Evolutionary conservation across 2,888 invertebrate species (phyloP), one percentile per base, ranked within the genome.

Genomic region (Periphyllus acericola): DNA sequence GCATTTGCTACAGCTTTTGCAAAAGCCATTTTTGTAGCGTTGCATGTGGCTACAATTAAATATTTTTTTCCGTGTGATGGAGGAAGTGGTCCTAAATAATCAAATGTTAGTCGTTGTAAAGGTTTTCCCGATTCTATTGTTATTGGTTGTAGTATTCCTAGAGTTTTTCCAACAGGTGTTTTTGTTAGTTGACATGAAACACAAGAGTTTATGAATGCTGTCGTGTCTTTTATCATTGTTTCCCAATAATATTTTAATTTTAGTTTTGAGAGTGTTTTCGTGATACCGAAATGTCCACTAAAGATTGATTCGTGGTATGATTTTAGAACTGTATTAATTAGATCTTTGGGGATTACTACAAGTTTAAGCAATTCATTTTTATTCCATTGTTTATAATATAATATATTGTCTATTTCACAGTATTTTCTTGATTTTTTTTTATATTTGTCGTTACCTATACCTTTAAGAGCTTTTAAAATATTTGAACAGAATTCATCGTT

Each of bases 131-230:
- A 40, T n/a, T 71, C 85, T 25, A 85, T 55, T 6, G 80, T 68
- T 36, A 89, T 87, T n/a, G 86, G 84, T 34, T 79, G 72, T 11
- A 83, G 25, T 75, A 89, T 52, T 1, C 89, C 89, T 52, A 74
- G 32, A 9, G 29, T 40, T 25, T 89, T 89, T 8, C 84, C 66
- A 3, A 71, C n/a, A n/a, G n/a, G n/a, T n/a, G n/a, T n/a, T n/a
- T n/a, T n/a, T n/a, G n/a, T n/a, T n/a, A n/a, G n/a, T n/a, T n/a
- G n/a, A n/a, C n/a, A n/a, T n/a, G n/a, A n/a, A n/a, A n/a, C n/a
- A n/a, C n/a, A 0, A 71, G 71, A 3, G n/a, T 75, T 85, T 89
- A 89, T 81, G 55, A 80, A 89, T 9, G 11, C 29, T 40, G n/a
- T 60, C 1, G 75, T 71, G 32, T 85, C 84, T 40, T 71, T 68